These are phyloP conservation scores for Phyllotreta striolata DNA, from an alignment of 2,888 invertebrate genomes.

Conservation along the genomic window DNA sequence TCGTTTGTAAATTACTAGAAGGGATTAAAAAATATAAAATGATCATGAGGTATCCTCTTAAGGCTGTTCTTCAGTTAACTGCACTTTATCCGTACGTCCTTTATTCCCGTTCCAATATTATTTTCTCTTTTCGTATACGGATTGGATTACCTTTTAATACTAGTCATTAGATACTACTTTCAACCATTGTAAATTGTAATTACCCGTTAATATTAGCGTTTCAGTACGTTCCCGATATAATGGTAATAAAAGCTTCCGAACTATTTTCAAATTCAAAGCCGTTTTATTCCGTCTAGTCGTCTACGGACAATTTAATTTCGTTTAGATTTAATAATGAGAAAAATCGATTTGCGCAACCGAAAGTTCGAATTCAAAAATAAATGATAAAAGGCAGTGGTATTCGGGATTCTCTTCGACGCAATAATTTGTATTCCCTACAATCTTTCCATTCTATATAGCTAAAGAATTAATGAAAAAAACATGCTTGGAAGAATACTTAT, in stretches of 20 bases:
- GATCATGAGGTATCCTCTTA: conserved; percentile 1
- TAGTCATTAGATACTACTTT: conserved; percentile 10
- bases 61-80: neutral
- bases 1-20: neutral
- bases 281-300: conserved; percentile 5
- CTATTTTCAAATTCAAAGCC: neutral
- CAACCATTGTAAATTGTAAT: conserved; percentile 11
- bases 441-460: too few species aligned
- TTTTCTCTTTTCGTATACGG: conserved; percentile 3
- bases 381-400: too few species aligned
- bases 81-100: neutral
- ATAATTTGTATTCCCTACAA: too few species aligned
- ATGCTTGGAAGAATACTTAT: too few species aligned
- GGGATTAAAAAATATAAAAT: neutral
- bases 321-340: too few species aligned
- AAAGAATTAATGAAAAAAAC: too few species aligned
- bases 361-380: too few species aligned
- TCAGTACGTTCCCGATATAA: conserved; percentile 5
- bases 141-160: conserved; percentile 9
- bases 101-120: conserved; percentile 4
- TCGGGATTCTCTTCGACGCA: too few species aligned
- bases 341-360: too few species aligned
- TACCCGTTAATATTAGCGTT: conserved; percentile 6
- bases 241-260: conserved; percentile 3
- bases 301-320: too few species aligned